phyloP scores from a whole-genome alignment of 2,113 vertebrate genomes.

The Pelecanus crispus region DNA sequence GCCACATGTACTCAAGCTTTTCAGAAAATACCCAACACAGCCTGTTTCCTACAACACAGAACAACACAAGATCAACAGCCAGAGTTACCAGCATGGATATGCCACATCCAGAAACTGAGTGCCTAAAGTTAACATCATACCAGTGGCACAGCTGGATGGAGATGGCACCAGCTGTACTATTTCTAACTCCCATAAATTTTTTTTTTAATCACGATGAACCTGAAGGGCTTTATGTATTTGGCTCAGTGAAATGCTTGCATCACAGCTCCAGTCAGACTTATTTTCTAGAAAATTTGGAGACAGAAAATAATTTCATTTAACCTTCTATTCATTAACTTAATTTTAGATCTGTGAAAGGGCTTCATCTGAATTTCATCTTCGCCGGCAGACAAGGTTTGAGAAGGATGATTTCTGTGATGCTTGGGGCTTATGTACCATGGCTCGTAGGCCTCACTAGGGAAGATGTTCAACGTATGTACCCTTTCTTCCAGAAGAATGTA shows the following conservation, averaged over 20 bases:
- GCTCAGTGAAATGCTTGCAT: neutral
- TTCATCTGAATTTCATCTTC: constrained; percentile 78
- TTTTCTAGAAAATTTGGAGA: neutral
- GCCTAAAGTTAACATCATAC: neutral
- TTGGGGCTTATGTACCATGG: constrained; percentile 83
- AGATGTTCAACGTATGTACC: constrained; percentile 75
- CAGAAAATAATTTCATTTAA: neutral
- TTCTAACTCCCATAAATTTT: neutral
- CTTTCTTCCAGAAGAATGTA: constrained; percentile 79
- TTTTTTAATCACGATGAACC: neutral
- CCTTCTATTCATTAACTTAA: neutral
- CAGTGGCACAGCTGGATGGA: neutral
- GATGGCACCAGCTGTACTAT: neutral
- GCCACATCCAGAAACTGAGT: neutral
- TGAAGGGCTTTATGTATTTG: neutral
- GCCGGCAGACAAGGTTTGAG: neutral
- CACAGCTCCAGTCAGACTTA: neutral
- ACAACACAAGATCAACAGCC: neutral
- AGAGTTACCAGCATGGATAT: neutral
- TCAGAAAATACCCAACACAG: neutral
- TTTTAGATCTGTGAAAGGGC: constrained; percentile 79
- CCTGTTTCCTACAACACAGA: neutral
- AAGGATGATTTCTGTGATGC: constrained; percentile 59
- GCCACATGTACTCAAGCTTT: neutral
- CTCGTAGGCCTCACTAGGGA: constrained; percentile 80